phyloP scores from a whole-genome alignment of 2,113 vertebrate species.

The Zootoca vivipara region DNA sequence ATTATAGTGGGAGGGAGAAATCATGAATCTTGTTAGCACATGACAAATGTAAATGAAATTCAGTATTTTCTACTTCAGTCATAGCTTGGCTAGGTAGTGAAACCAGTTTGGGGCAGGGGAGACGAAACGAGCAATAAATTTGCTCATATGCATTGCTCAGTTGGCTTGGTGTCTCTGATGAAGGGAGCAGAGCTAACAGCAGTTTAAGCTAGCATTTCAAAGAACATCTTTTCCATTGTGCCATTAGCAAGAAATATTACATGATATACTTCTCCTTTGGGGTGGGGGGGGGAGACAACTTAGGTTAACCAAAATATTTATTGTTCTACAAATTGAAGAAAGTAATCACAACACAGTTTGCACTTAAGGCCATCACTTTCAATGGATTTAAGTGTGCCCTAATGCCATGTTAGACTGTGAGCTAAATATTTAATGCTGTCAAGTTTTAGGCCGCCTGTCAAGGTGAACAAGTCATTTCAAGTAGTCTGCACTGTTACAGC shows the following conservation, averaged over 20 bases:
- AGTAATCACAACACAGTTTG: not conserved
- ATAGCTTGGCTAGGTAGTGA: not conserved
- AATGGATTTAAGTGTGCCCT: not conserved
- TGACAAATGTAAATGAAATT: not conserved
- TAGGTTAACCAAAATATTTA: not conserved
- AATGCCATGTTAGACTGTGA: too few relatives aligned
- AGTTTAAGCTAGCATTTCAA: not conserved
- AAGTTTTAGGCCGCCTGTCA: not conserved
- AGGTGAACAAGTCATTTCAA: not conserved
- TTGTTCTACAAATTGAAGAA: not conserved
- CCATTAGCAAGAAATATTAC: not conserved
- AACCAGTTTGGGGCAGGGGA: not conserved
- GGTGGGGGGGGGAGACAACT: not conserved
- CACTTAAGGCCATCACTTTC: not conserved
- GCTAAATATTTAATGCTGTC: not conserved
- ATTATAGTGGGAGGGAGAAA: not conserved
- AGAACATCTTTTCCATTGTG: not conserved
- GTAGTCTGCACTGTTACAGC: not conserved
- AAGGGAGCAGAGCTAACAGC: not conserved
- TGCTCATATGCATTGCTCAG: too few relatives aligned
- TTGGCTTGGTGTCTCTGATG: not conserved
- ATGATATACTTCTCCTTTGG: not conserved
- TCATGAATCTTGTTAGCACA: not conserved
- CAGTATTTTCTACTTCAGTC: not conserved
- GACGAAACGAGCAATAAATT: too few relatives aligned